These are phyloP conservation scores for Harlomillsia oculata DNA, from an alignment of 1,140 invertebrate genomes.

Conservation along the genomic window DNA sequence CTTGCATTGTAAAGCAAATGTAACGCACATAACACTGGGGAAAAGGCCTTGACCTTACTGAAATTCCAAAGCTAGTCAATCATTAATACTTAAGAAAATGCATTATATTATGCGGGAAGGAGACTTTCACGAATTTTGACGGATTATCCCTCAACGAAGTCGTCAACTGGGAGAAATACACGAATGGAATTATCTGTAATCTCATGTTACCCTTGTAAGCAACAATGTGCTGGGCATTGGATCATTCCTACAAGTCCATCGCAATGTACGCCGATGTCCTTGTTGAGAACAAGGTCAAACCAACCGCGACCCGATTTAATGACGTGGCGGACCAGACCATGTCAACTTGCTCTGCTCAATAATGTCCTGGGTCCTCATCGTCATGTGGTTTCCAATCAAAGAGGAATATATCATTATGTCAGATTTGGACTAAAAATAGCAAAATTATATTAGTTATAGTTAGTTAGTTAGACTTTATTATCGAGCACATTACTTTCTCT, in stretches of 20 bases:
- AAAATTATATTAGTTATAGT: too few relatives aligned
- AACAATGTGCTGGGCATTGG: slow-evolving; percentile 10
- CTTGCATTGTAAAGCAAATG: too few relatives aligned
- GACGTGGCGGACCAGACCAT: slow-evolving; percentile 2
- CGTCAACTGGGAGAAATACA: neutral
- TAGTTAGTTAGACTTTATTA: too few relatives aligned
- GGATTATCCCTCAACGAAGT: neutral
- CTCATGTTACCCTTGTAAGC: slow-evolving; percentile 18
- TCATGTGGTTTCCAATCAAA: neutral
- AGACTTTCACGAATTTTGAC: neutral
- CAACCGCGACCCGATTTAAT: neutral
- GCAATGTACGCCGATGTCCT: neutral
- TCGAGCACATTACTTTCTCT: too few relatives aligned
- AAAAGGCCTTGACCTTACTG: too few relatives aligned
- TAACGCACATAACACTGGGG: too few relatives aligned
- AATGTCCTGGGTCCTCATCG: neutral
- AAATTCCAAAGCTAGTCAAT: neutral
- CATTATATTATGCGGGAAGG: neutral
- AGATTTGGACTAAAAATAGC: too few relatives aligned
- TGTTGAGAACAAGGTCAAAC: neutral
- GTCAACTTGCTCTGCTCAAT: slow-evolving; percentile 9
- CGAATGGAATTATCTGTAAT: neutral
- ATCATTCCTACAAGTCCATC: neutral
- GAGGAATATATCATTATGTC: neutral
- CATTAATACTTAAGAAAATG: slow-evolving; percentile 4